Evolutionary conservation across 2,888 invertebrate genomes (phyloP), one percentile per base, ranked within the genome.

Genomic region (Agrochola circellaris): DNA sequence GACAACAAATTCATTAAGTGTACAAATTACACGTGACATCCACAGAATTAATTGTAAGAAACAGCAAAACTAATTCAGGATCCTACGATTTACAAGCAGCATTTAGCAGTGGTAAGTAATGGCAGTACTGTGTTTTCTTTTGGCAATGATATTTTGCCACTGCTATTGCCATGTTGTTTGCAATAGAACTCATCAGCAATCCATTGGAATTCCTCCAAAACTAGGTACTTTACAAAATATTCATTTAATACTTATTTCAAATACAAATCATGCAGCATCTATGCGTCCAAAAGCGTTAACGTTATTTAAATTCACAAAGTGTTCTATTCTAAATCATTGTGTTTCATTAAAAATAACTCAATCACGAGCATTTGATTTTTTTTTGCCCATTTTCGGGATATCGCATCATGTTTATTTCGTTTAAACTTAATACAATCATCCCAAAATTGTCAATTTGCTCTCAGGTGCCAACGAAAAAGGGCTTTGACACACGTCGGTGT

Each of bases 401-500:
- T 65, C 23, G 8, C 60, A 38, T 38, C 60, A 38, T 38, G 38
- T 67, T 67, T 60, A 67, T 38, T 56, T 56, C 48, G 48, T 61
- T 84, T 45, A 26, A 60, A 34, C 48, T 60, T 48, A 54, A 65
- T 73, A 58, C 38, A 70, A 68, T 72, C 30, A 69, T 72, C 34
- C 60, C 48, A 48, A 84, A 84, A 73, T 73, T 80, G 48, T 0
- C 75, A 84, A 73, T 77, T 76, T 67, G 17, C 60, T 62, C 77
- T 62, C 77, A 75, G 69, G 64, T 58, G 34, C 48, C 30, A 56
- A 61, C 68, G n/a, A 73, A 73, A 81, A 85, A 78, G 83, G 77
- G 69, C 79, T 76, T 77, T 81, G 73, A 76, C 66, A 67, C 61
- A 67, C 73, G 23, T 73, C 26, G 38, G 23, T 60, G 54, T 60